phyloP scores from a whole-genome alignment of 1,140 invertebrate genomes.

The Araneus ventricosus region DNA sequence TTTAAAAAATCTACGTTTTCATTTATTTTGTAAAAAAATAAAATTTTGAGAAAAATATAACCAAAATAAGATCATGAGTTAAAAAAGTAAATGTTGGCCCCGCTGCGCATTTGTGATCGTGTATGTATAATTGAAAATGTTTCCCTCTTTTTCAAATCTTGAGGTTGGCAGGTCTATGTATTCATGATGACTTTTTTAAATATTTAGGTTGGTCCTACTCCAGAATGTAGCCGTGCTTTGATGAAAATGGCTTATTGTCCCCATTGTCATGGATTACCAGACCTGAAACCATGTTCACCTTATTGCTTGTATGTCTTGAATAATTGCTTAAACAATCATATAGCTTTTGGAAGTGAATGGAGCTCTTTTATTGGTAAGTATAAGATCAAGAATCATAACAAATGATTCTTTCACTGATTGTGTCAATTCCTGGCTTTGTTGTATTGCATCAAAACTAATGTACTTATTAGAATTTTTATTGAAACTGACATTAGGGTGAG shows the following conservation, averaged over 20 bases:
- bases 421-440: background rate
- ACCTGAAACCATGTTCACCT: constrained; percentile 89
- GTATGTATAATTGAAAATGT: too few species aligned
- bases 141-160: too few species aligned
- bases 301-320: constrained; percentile 95
- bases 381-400: background rate
- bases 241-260: constrained; percentile 93
- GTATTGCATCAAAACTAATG: background rate
- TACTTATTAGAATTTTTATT: background rate
- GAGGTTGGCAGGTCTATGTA: too few species aligned
- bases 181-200: too few species aligned
- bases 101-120: too few species aligned
- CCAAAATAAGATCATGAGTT: too few species aligned
- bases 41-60: too few species aligned
- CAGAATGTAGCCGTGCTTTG: constrained; percentile 88
- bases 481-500: too few species aligned
- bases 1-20: too few species aligned
- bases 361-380: constrained; percentile 87
- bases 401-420: too few species aligned
- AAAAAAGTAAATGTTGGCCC: too few species aligned
- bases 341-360: constrained; percentile 92
- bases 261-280: constrained; percentile 87
- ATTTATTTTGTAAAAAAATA: too few species aligned
- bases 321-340: constrained; percentile 91
- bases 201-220: constrained; percentile 66